Conservation (phyloP, 2,797 vertebrate species). For the Sebastes alutus region DNA sequence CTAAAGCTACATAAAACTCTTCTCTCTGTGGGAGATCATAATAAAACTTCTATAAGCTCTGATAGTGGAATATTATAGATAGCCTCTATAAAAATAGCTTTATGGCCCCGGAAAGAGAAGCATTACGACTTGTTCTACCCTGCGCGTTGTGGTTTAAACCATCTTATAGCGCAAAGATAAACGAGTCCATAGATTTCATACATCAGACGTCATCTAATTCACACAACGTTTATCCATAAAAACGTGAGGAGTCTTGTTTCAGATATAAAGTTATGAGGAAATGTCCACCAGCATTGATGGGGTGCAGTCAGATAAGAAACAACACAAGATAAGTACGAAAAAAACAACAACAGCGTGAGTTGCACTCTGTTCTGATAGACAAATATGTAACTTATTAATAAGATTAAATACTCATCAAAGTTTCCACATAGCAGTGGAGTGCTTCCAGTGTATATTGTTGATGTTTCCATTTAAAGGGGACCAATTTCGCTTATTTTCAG, state of each 20-base stretch:
- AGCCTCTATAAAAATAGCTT: conserved; percentile 84
- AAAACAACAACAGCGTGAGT: neutral
- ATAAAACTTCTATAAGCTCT: conserved; percentile 82
- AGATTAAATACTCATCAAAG: neutral
- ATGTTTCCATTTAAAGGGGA: neutral
- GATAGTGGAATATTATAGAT: conserved; percentile 79
- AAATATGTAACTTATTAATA: conserved; percentile 3
- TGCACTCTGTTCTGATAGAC: neutral
- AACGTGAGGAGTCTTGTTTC: conserved; percentile 36
- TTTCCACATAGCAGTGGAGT: neutral
- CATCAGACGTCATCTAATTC: conserved; percentile 29
- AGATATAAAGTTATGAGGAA: conserved; percentile 30
- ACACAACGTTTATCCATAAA: conserved; percentile 35
- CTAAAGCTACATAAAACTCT: conserved; percentile 79
- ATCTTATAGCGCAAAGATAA: conserved; percentile 58
- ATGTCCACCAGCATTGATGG: neutral
- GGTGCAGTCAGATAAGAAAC: neutral
- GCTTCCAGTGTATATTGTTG: neutral
- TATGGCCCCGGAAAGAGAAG: conserved; percentile 70
- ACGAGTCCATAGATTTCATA: conserved; percentile 53
- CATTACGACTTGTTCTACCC: conserved; percentile 57
- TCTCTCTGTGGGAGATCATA: conserved; percentile 76
- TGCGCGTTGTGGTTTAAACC: conserved; percentile 52
- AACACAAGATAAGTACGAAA: neutral
- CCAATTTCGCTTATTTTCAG: no score